Evolutionary conservation across 2,888 invertebrate genomes (phyloP), one percentile per base, ranked within the genome.

Genomic region (Brassicogethes aeneus): DNA sequence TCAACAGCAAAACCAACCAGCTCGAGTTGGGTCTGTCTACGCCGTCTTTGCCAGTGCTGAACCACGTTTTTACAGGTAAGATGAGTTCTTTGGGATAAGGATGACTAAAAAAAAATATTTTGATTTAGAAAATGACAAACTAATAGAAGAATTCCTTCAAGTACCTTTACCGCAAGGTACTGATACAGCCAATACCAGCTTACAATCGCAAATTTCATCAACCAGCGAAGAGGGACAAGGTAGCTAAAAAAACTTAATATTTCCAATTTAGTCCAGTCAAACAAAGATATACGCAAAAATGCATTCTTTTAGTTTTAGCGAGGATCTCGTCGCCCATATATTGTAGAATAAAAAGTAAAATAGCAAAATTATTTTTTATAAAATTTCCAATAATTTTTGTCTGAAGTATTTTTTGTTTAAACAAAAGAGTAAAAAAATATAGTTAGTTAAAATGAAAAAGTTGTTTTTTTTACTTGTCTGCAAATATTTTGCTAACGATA

Each of bases 1-100:
- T 93, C 34, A 87, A 88, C 49, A 83, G 84, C 53, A 83, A 85
- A 61, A 85, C 89, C 0, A 77, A 78, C 37, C 82, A 82, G 56
- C 71, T 89, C 41, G 82, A 82, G 17, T 73, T 89, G 37, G 86
- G 85, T 0, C 65, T 88, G 13, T 73, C 82, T 0, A 82, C 81
- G 8, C 85, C 86, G 2, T 70, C 79, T 1, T 68, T 84, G 45
- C 79, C 83, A 2, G 77, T 87, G 2, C 66, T 82, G 29, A 75
- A 73, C 14, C 87, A 89, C 63, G 82, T 82, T 60, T 91, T 91
- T 53, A 89, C 86, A 37, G 84, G 84, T 83, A 62, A 52, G 48
- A 46, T 41, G 30, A 16, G 17, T 35, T 10, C 14, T 7, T 35
- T 15, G 15, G 12, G 17, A n/a, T 2, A 7, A 5, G 39, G 2